Evolutionary conservation across 2,113 vertebrate species (phyloP).

Genomic region (Pseudonaja textilis): DNA sequence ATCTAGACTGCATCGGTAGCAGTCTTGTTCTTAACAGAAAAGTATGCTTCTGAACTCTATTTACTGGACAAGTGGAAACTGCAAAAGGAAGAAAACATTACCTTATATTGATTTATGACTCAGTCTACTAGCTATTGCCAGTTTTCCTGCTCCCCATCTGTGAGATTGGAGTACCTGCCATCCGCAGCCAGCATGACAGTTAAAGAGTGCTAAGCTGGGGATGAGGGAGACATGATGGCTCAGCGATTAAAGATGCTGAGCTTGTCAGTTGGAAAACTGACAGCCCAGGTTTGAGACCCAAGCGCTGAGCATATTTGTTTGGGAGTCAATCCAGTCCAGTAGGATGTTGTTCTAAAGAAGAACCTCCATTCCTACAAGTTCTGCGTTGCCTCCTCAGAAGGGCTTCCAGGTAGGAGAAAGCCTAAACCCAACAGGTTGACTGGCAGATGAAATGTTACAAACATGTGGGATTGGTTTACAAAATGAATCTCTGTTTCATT

Average conservation of each 20-base stretch:
- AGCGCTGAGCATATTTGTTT: background rate
- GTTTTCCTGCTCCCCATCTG: background rate
- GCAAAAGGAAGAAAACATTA: background rate
- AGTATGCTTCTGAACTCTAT: background rate
- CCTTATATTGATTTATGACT: background rate
- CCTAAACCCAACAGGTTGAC: too few relatives aligned
- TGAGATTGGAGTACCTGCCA: background rate
- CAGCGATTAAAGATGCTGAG: background rate
- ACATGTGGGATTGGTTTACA: too few relatives aligned
- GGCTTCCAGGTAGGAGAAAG: background rate
- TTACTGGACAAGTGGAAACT: background rate
- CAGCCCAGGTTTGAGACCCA: too few relatives aligned
- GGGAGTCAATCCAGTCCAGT: background rate
- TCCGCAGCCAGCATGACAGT: background rate
- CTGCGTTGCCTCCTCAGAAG: background rate
- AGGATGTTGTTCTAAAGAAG: slow-evolving; percentile 1
- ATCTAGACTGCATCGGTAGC: fast-evolving
- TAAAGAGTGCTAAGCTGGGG: background rate
- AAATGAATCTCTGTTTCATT: too few relatives aligned
- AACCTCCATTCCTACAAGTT: background rate
- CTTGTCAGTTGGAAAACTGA: background rate
- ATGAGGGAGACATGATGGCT: background rate
- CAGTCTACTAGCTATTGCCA: background rate
- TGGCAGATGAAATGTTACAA: too few relatives aligned
- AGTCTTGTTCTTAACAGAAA: background rate